Base-by-base conservation (phyloP, 2,797 vertebrate species). In the Cuniculus paca region DNA sequence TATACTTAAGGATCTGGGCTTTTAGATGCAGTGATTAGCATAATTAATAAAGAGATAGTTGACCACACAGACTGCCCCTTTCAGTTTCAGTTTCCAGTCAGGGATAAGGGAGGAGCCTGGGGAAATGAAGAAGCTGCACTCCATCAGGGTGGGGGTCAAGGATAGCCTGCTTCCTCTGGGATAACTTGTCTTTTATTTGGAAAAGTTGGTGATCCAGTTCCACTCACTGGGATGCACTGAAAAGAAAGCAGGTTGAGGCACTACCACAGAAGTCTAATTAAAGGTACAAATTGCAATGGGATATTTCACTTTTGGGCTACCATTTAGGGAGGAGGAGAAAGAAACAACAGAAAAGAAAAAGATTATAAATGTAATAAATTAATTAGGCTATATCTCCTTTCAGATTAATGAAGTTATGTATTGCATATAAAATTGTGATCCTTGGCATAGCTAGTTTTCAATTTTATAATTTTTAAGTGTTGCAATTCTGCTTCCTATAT, bases 31-130 rank as follows among this genome's bases (percentile, higher is more conserved):
- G 74, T 80, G 45, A 70, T 92, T 88, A 83, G 72, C 60, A 39
- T 80, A 74, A 92, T 19, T 86, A 87, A 91, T 83, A 65, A 65
- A 85, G 22, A 93, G 22, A 81, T 8, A 82, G 36, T 68, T 79
- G 54, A 90, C 65, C 20, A 0, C 56, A 78, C 13, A 89, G 17
- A 14, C 14, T 65, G 22, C 34, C 31, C 60, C 78, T 87, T 48
- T 45, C 39, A 78, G 19, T 14, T 70, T 2, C 56, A 4, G 12
- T 83, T 97, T 95, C 28, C 14, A 81, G 74, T 8, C 52, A 94
- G 19, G 22, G 2, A 24, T 84, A 45, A 77, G 9, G 16, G 28
- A 54, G 31, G 11, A 19, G 5, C 11, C n/a, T 61, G 61, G 36
- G 48, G 8, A 83, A 85, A 52, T 26, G 28, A 34, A 48, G 50